Evolutionary conservation across 1,140 invertebrate species (phyloP).

Genomic region (Maniola jurtina): DNA sequence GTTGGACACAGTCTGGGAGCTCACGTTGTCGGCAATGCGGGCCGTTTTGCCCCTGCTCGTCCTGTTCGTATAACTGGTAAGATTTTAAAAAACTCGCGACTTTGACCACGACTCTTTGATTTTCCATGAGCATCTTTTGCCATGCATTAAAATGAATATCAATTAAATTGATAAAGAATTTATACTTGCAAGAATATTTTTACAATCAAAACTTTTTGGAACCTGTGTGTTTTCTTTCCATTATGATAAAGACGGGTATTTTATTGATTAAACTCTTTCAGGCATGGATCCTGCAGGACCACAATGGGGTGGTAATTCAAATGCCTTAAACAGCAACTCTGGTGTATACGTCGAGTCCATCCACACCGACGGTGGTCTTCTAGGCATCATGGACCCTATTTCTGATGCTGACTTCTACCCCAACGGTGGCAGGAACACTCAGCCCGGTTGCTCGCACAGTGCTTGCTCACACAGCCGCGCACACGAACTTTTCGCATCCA

Average conservation of each 20-base stretch:
- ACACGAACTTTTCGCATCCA: constrained; percentile 78
- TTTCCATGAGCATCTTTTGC: no score
- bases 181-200: no score
- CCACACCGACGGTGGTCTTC: constrained; percentile 78
- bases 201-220: no score
- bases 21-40: constrained; percentile 67
- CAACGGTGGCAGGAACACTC: constrained; percentile 75
- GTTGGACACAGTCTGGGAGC: constrained; percentile 87
- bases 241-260: no score
- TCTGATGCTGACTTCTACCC: constrained; percentile 79
- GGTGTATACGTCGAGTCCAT: constrained; percentile 53
- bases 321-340: constrained; percentile 19
- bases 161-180: no score
- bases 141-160: no score
- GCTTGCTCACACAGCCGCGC: constrained; percentile 78
- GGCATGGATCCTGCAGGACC: constrained; percentile 84
- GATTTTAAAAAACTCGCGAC: no score
- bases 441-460: constrained; percentile 81
- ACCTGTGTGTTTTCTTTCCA: no score
- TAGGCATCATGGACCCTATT: constrained; percentile 64
- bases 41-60: constrained; percentile 65
- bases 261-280: constrained; percentile 20
- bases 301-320: constrained; percentile 52
- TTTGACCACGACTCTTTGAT: no score
- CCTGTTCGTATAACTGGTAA: constrained; percentile 40